Base-by-base conservation (phyloP, 2,888 invertebrate genomes). In the Amiota mariae region DNA sequence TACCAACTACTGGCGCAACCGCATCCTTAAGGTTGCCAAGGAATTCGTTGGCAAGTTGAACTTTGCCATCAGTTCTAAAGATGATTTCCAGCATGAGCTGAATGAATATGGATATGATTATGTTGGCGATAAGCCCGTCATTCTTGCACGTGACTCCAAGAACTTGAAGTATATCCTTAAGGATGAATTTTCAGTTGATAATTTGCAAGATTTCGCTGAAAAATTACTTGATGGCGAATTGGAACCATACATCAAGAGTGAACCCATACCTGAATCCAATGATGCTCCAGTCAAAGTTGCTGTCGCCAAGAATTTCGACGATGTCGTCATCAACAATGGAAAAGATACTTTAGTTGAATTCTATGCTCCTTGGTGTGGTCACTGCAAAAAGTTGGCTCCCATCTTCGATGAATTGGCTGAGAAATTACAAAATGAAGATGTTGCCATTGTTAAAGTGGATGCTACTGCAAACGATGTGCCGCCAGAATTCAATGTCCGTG, bases 351-450 rank as follows among this genome's bases (percentile, higher is more conserved):
- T 99, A 61, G 93, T 99, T 81, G 99, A 99, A 91, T 99, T 99
- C 92, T 99, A 99, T 90, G 99, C 99, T 51, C 98, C 98, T 1
- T 99, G 98, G 98, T 98, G 98, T 90, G 98, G 99, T 80, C 99
- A 99, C 88, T 99, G 99, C 92, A 99, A 99, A 91, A 96, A 96
- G 90, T 92, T 99, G 67, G 93, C 96, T 2, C 99, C 99, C 20
- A 92, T 96, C 72, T 99, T 93, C 90, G 98, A 98, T 75, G 98
- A 99, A 90, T 92, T 99, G 49, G 99, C 96, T 56, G 94, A 94
- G 74, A 96, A 96, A 94, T 89, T 98, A 88, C 93, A 93, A 83
- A 92, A 94, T 80, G 99, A 99, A 91, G 93, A 95, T 48, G 94
- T 99, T 2, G 94, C 94, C 78, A 97, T 99, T 84, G 96, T 98